These are phyloP conservation scores for Drosophila barbarae DNA, from an alignment of 2,888 invertebrate genomes.

Conservation along the genomic window DNA sequence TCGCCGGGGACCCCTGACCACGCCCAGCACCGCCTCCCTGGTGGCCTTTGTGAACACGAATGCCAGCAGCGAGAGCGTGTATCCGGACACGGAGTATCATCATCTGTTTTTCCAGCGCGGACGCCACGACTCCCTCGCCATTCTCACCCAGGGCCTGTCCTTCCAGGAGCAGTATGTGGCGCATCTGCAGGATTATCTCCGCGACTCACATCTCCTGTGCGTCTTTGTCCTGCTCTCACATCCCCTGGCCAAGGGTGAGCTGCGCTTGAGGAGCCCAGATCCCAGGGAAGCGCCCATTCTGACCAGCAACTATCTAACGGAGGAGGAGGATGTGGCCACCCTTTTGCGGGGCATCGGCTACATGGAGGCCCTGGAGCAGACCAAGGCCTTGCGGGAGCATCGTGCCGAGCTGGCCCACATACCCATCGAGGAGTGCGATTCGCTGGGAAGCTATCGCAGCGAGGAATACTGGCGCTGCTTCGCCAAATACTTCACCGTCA, in stretches of 20 bases:
- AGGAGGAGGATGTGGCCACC: conserved; percentile 82
- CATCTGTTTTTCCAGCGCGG: conserved; percentile 75
- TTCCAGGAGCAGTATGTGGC: conserved; percentile 40
- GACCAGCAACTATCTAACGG: conserved; percentile 84
- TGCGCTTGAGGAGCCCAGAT: conserved; percentile 81
- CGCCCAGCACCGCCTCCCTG: conserved; percentile 79
- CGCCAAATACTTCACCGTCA: conserved; percentile 83
- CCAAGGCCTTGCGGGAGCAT: conserved; percentile 77
- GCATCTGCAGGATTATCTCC: conserved; percentile 33
- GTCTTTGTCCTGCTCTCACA: conserved; percentile 79
- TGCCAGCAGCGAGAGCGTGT: conserved; percentile 78
- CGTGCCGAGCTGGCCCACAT: conserved; percentile 65
- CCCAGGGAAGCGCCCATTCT: conserved; percentile 82
- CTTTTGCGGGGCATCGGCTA: conserved; percentile 81
- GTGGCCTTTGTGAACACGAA: conserved; percentile 82
- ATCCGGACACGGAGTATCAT: conserved; percentile 83
- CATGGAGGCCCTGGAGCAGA: conserved; percentile 76
- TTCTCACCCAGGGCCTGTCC: conserved; percentile 35
- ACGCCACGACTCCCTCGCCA: conserved; percentile 32
- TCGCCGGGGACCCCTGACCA: conserved; percentile 80
- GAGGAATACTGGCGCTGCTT: conserved; percentile 85
- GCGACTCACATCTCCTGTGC: conserved; percentile 72
- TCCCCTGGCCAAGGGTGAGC: conserved; percentile 81
- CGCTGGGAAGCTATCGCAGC: conserved; percentile 48
- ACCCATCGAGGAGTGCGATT: conserved; percentile 65